Base-by-base conservation (phyloP, 2,797 vertebrate genomes). In the Poecilia velifera region DNA sequence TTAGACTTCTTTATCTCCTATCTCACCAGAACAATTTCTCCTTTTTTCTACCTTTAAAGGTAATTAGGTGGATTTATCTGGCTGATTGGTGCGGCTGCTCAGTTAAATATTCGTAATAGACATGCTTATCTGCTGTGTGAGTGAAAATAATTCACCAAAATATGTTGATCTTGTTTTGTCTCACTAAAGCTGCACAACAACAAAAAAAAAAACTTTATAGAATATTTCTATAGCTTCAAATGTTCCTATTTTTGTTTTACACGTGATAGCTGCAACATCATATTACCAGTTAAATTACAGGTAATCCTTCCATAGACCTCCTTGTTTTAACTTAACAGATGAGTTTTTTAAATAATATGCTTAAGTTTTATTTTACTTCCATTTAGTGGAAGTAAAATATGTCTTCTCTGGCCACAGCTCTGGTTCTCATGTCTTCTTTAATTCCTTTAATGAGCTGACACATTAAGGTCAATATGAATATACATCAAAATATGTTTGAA, bases 21-120 rank as follows among this genome's bases (percentile, higher is more conserved):
- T 82, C 72, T 81, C 18, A 47, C 13, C 74, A 82, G 70, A 88
- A 82, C 82, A 20, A 39, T 74, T 80, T 34, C 4, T 34, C 41
- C 66, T 36, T 75, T 28, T 46, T 84, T 76, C 83, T 76, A 83
- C 79, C 73, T 79, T 73, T 75, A 75, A 83, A 87, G 82, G 76
- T 88, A 89, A 93, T 91, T 89, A 89, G 75, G 77, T 85, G 84
- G 82, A 87, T 85, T 89, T 85, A 88, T 47, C 72, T 36, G 71
- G 72, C 74, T 81, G 45, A 66, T 78, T 82, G 73, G 62, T 79
- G 83, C 55, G 76, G 76, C 78, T 64, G 79, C 83, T 87, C 66
- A 73, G 83, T 81, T 88, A 87, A 91, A 91, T 85, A 86, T 83
- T 76, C 80, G 78, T 89, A 90, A 93, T 88, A 84, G 81, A 82